Base-by-base conservation (phyloP, 92 coral and sea anemone species). In the Muricea muricata region DNA sequence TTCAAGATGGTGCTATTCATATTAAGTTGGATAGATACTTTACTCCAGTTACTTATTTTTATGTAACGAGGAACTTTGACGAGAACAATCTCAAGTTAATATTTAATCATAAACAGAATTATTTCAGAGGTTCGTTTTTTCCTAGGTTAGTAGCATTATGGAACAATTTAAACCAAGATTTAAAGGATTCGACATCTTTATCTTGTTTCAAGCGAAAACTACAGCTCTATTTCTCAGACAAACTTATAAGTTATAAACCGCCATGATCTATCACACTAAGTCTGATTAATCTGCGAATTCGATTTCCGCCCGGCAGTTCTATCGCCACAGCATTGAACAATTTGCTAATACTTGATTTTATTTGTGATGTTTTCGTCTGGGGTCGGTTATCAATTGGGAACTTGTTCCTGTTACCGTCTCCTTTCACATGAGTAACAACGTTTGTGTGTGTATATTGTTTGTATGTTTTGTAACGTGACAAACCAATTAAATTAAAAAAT, bases 61-160 rank as follows among this genome's bases (percentile, higher is more conserved):
- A 48, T 10, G n/a, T 24, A 12, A 75, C 20, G 21, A 32, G 69
- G 9, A 28, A 14, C 20, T 7, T 52, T 47, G 82, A 23, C 11
- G 37, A 39, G 23, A 76, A 76, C 34, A 76, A 52, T 52, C 40
- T 50, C 14, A 20, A 56, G 9, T 24, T 4, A 17, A 42, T 75
- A 54, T 0, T 17, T 15, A 24, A 37, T 37, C 66, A 75, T 45
- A 75, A 75, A 11, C 65, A 75, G 40, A 0, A 42, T 15, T 75
- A 75, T 30, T 75, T 39, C 63, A 42, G 39, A 17, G 33, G 21
- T 46, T 48, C 82, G 29, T 76, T 50, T 29, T 76, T 47, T 76
- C 41, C 67, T 7, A 58, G 67, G 54, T 20, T 31, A 14, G 28
- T 76, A 9, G 65, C 50, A 33, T 41, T 76, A 34, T 76, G 82